Conservation (phyloP, 1,140 invertebrate species). For the Drosophila bocki region DNA sequence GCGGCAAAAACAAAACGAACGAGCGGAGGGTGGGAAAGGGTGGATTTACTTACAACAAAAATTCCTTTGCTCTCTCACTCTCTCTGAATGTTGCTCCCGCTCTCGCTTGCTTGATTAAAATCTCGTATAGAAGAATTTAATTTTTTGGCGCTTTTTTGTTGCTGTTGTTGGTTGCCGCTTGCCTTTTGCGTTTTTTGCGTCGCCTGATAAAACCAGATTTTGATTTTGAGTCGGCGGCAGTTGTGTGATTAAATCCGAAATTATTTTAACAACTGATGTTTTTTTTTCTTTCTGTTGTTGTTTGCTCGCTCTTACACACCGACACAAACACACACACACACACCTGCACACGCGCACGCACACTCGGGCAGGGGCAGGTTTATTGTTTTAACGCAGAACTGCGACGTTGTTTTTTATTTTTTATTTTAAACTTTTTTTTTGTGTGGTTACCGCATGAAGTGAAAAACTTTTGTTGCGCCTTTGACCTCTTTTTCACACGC, state of each 20-base stretch:
- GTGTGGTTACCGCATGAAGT: slow-evolving; percentile 61
- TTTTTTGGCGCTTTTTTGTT: slow-evolving; percentile 55
- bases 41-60: slow-evolving; percentile 67
- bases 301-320: slow-evolving; percentile 59
- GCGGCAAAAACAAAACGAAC: slow-evolving; percentile 75
- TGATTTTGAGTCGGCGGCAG: slow-evolving; percentile 59
- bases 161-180: slow-evolving; percentile 27
- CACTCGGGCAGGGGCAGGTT: slow-evolving; percentile 39
- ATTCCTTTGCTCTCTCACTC: slow-evolving; percentile 40
- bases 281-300: slow-evolving; percentile 52
- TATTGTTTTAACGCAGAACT: slow-evolving; percentile 79
- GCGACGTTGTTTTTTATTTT: slow-evolving; percentile 74
- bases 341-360: slow-evolving; percentile 37
- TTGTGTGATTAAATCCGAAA: slow-evolving; percentile 63
- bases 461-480: slow-evolving; percentile 75
- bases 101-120: slow-evolving; percentile 49
- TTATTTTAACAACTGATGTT: slow-evolving; percentile 49
- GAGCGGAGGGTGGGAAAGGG: not conserved
- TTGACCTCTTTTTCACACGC: slow-evolving; percentile 78
- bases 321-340: slow-evolving; percentile 46
- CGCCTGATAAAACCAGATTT: slow-evolving; percentile 78
- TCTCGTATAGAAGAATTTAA: slow-evolving; percentile 49
- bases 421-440: slow-evolving; percentile 55
- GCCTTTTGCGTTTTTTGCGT: slow-evolving; percentile 39
- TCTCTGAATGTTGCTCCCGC: slow-evolving; percentile 25